Evolutionary conservation across 2,797 vertebrate species (phyloP).

Genomic region (Sebastes cheni): DNA sequence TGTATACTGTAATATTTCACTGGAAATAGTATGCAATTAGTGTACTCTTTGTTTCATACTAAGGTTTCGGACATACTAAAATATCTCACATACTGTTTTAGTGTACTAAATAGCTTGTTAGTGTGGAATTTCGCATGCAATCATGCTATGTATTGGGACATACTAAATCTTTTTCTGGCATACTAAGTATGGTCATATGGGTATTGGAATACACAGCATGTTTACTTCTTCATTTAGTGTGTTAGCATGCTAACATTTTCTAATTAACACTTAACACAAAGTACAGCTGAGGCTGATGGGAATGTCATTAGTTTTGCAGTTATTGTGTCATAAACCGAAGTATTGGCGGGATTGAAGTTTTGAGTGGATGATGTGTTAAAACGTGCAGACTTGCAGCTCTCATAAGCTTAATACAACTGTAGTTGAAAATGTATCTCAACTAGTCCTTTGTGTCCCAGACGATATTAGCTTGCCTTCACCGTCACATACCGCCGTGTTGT

Average conservation of each 20-base stretch:
- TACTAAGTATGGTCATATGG: too few relatives aligned
- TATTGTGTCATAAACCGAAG: background rate
- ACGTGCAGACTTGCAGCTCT: background rate
- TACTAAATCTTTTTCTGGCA: too few relatives aligned
- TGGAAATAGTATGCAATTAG: too few relatives aligned
- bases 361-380: background rate
- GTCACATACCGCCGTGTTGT: conserved; percentile 69
- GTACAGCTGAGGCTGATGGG: background rate
- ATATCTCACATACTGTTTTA: too few relatives aligned
- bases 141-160: too few relatives aligned
- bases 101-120: fast-evolving
- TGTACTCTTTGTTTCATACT: too few relatives aligned
- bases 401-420: background rate
- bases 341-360: background rate
- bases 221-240: background rate
- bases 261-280: background rate
- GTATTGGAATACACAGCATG: too few relatives aligned
- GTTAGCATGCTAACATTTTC: background rate
- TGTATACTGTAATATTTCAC: too few relatives aligned
- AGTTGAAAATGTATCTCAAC: background rate
- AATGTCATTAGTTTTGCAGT: background rate
- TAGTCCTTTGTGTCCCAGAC: conserved; percentile 10
- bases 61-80: too few relatives aligned
- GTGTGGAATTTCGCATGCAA: too few relatives aligned
- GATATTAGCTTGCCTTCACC: conserved; percentile 38